phyloP scores from a whole-genome alignment of 1,140 invertebrate species.

The Agrilus planipennis region DNA sequence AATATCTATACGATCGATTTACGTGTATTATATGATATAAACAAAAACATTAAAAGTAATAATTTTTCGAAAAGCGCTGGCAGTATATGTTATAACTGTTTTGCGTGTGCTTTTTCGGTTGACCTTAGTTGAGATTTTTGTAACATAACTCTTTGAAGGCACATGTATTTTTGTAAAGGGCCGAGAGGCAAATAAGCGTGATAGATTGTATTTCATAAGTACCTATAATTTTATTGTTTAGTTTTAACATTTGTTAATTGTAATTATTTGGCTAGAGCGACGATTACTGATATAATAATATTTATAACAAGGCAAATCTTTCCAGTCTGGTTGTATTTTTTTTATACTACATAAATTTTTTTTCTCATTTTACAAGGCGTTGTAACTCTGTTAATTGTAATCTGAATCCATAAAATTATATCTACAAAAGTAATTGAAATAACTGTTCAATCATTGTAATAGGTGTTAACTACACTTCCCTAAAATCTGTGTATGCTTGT shows the following conservation, averaged over 20 bases:
- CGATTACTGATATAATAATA: no score
- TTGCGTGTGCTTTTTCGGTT: conserved; percentile 16
- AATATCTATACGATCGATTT: conserved; percentile 14
- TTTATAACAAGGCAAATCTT: no score
- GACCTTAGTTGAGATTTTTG: conserved; percentile 19
- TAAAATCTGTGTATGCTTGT: no score
- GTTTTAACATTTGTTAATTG: not conserved
- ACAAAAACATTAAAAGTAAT: no score
- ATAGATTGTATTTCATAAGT: conserved; percentile 23
- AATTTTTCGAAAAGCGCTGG: conserved; percentile 11
- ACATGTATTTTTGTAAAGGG: conserved; percentile 35
- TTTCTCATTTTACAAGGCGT: not conserved
- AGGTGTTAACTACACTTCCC: no score
- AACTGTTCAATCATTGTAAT: no score
- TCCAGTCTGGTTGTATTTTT: not conserved
- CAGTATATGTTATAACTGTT: conserved; percentile 16
- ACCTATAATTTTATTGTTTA: not conserved
- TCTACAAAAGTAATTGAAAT: no score
- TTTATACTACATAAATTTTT: not conserved
- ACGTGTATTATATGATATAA: conserved; percentile 15
- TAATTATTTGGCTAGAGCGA: no score
- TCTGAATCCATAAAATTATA: no score
- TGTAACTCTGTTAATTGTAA: no score
- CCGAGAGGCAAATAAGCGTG: conserved; percentile 28
- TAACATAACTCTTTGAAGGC: conserved; percentile 18